Conservation (phyloP, 2,113 vertebrate species). For the Phalacrocorax carbo region DNA sequence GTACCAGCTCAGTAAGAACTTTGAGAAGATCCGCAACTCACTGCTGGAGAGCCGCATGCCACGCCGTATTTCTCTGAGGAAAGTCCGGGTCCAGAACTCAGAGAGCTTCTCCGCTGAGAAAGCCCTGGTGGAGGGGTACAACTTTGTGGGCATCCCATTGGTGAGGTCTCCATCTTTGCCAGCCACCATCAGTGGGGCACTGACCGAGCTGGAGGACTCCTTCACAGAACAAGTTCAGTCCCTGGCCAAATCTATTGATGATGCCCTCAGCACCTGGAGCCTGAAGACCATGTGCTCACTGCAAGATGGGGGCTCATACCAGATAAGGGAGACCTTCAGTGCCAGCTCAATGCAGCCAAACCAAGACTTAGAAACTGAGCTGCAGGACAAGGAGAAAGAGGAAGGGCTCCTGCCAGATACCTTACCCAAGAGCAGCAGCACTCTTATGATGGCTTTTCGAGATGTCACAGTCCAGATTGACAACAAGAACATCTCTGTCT, state of each 20-base stretch:
- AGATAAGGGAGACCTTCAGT: constrained; percentile 88
- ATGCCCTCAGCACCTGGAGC: constrained; percentile 96
- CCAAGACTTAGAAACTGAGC: constrained; percentile 74
- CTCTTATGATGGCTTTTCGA: constrained; percentile 97
- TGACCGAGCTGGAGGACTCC: constrained; percentile 96
- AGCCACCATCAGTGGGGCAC: constrained; percentile 82
- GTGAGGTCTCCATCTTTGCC: constrained; percentile 90
- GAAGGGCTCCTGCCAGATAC: constrained; percentile 69
- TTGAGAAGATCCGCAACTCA: constrained; percentile 97
- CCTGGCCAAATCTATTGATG: constrained; percentile 95
- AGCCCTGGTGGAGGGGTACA: constrained; percentile 90
- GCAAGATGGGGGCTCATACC: constrained; percentile 84
- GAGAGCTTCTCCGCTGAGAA: constrained; percentile 90
- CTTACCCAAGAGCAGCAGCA: constrained; percentile 87
- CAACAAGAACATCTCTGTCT: constrained; percentile 94
- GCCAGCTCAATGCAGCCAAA: constrained; percentile 66
- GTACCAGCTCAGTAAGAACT: constrained; percentile 99
- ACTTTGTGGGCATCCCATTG: constrained; percentile 86
- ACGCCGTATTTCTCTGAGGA: constrained; percentile 91
- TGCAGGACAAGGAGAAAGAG: constrained; percentile 78
- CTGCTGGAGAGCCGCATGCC: constrained; percentile 94
- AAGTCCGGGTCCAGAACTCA: constrained; percentile 85
- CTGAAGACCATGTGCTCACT: constrained; percentile 93
- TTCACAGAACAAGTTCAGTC: constrained; percentile 97
- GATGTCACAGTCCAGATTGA: constrained; percentile 98